Evolutionary conservation across 1,140 invertebrate genomes (phyloP), one percentile per base, ranked within the genome.

Genomic region (Drosophila sproati): DNA sequence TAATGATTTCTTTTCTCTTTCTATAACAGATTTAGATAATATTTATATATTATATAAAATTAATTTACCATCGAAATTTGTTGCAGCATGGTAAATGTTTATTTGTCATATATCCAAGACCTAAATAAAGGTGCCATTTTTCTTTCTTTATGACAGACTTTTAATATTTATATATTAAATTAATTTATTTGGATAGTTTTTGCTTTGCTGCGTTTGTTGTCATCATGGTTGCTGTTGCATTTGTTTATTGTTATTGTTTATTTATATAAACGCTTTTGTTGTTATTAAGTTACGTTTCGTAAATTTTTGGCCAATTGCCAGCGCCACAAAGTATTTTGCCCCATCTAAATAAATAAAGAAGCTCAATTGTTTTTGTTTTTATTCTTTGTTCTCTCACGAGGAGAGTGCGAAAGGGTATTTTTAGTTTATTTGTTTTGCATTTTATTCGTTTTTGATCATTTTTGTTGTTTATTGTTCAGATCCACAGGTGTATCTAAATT

Each of bases 261-360:
- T 83, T 85, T 81, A 77, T 63, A 69, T 68, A 73, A 69, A 31
- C 29, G 55, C 5, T 70, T 77, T 72, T 76, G 62, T 85, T 71
- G 20, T 59, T 56, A 45, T 55, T 31, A 20, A 32, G 34, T 63
- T 52, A 45, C 41, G 48, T 54, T 63, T 63, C 48, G 34, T 32
- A 6, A n/a, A 54, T 48, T 66, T 76, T 82, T 82, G 82, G 82
- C 63, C 8, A 39, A 48, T 41, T 69, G 82, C 82, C 82, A 85
- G 54, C 41, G 37, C 32, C 47, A 37, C 62, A n/a, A 77, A 66
- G 56, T 31, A 57, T 43, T 72, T 63, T 59, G 68, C 20, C 52
- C 55, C 64, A 61, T 70, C 41, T 51, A 78, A 55, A 82, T 73
- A 82, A 80, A 69, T 68, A 62, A 74, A 47, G 39, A n/a, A 28